Percentiles rank a stretch among this genome's conserved stretches.
These are phyloP conservation scores for Momotus momota DNA, from an alignment of 2,797 vertebrate genomes.

Conservation along the genomic window DNA sequence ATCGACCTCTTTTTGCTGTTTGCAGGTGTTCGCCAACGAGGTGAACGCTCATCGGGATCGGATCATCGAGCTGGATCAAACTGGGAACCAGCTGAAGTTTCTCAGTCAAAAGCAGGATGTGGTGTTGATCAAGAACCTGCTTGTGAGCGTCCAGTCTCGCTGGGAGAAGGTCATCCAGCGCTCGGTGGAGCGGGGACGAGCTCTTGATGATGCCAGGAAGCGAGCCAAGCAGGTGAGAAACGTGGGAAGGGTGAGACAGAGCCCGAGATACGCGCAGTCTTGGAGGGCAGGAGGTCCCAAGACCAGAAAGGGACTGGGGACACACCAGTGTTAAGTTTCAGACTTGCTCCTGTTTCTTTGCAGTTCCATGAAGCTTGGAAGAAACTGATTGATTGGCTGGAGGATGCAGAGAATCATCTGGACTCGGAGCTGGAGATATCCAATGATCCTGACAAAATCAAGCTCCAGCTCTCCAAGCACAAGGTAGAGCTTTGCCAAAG, in stretches of 20 bases:
- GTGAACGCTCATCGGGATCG: slow-evolving; percentile 96
- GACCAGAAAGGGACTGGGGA: not conserved
- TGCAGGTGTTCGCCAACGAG: slow-evolving; percentile 96
- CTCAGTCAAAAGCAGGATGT: slow-evolving; percentile 98
- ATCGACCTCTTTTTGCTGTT: not conserved
- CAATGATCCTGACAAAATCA: slow-evolving; percentile 98
- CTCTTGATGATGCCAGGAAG: slow-evolving; percentile 95
- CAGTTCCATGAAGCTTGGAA: slow-evolving; percentile 99
- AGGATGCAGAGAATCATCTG: slow-evolving; percentile 95
- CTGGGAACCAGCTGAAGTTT: slow-evolving; percentile 94
- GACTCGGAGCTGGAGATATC: slow-evolving; percentile 98
- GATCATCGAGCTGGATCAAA: slow-evolving; percentile 96
- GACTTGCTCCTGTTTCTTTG: not conserved
- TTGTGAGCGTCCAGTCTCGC: slow-evolving; percentile 96
- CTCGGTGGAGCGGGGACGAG: slow-evolving; percentile 93
- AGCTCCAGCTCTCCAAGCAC: slow-evolving; percentile 94
- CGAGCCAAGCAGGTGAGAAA: slow-evolving; percentile 93
- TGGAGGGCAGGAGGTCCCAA: not conserved
- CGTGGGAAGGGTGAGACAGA: rapidly evolving
- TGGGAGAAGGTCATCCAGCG: slow-evolving; percentile 99
- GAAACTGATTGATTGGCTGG: slow-evolving; percentile 96
- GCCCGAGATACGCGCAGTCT: rapidly evolving
- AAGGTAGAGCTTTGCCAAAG: slow-evolving; percentile 84
- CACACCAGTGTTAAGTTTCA: not conserved
- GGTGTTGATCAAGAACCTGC: slow-evolving; percentile 96